These are phyloP conservation scores for Arenicola marina DNA, from an alignment of 2,888 invertebrate species.

Conservation along the genomic window DNA sequence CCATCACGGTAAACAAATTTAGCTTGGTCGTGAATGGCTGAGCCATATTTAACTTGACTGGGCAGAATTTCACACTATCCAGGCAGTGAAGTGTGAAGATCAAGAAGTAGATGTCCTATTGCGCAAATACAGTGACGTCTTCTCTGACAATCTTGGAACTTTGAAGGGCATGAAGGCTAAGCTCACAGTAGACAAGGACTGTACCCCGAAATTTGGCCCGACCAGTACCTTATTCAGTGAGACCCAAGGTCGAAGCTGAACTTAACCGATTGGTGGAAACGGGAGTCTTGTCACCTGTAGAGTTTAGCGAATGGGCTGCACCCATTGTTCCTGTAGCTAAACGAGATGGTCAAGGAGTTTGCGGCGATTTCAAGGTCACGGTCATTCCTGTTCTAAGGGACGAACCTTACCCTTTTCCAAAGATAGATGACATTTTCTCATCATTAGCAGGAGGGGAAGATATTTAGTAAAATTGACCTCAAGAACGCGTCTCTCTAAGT, in stretches of 20 bases:
- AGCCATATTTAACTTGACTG: background rate
- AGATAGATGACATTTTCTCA: slow-evolving; percentile 18
- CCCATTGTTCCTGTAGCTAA: slow-evolving; percentile 30
- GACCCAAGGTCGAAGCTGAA: slow-evolving; percentile 4
- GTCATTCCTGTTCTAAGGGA: slow-evolving; percentile 14
- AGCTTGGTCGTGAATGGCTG: slow-evolving; percentile 4
- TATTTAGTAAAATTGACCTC: slow-evolving; percentile 36
- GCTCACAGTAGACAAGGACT: slow-evolving; percentile 17
- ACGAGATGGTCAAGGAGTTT: slow-evolving; percentile 10
- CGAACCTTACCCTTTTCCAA: slow-evolving; percentile 28
- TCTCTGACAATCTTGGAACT: slow-evolving; percentile 9
- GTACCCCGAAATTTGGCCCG: slow-evolving; percentile 30
- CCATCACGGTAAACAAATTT: background rate
- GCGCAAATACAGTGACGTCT: slow-evolving; percentile 12
- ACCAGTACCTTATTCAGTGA: slow-evolving; percentile 29
- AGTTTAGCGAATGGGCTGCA: slow-evolving; percentile 26
- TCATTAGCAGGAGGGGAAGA: slow-evolving; percentile 22
- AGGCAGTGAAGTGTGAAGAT: background rate
- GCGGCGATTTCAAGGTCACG: slow-evolving; percentile 29
- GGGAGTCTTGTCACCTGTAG: slow-evolving; percentile 11
- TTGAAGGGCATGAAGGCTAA: slow-evolving; percentile 6
- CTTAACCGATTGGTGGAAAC: slow-evolving; percentile 12
- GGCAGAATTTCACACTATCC: background rate
- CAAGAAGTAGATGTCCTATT: background rate
- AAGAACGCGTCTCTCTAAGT: slow-evolving; percentile 31